Conservation (phyloP, 1,140 invertebrate genomes). For the Centruroides vittatus region DNA sequence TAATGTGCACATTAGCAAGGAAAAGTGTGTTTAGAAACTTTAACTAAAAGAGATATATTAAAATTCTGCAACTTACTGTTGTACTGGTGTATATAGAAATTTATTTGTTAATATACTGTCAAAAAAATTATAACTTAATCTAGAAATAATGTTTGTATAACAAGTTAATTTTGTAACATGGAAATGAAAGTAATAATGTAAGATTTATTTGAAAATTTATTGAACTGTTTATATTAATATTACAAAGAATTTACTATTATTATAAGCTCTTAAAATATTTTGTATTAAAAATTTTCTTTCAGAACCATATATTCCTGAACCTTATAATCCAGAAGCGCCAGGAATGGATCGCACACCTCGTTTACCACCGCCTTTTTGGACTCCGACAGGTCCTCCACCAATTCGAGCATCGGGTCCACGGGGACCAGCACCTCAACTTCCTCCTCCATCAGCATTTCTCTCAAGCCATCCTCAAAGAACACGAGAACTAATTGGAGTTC, state of each 20-base stretch:
- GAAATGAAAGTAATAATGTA: neutral
- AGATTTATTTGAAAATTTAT: slow-evolving; percentile 6
- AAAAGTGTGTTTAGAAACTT: too few relatives aligned
- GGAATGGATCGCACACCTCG: slow-evolving; percentile 38
- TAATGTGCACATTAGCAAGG: too few relatives aligned
- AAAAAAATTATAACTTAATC: too few relatives aligned
- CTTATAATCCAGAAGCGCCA: slow-evolving; percentile 73
- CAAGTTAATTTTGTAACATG: too few relatives aligned
- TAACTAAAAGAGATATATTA: too few relatives aligned
- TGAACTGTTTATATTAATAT: neutral
- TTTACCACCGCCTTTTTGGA: slow-evolving; percentile 30
- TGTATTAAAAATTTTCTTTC: neutral
- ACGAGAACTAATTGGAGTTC: slow-evolving; percentile 32
- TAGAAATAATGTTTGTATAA: too few relatives aligned
- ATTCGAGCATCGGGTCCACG: slow-evolving; percentile 20
- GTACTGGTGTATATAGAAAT: too few relatives aligned
- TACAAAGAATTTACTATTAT: neutral
- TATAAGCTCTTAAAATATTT: neutral
- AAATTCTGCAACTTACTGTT: too few relatives aligned
- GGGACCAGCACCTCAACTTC: slow-evolving; percentile 8
- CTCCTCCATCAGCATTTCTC: slow-evolving; percentile 13
- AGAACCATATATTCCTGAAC: slow-evolving; percentile 28
- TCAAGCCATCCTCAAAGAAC: slow-evolving; percentile 12
- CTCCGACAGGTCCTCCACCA: slow-evolving; percentile 21
- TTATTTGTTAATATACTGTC: too few relatives aligned